Conservation (phyloP, 2,113 vertebrate genomes). For the Anhinga anhinga region DNA sequence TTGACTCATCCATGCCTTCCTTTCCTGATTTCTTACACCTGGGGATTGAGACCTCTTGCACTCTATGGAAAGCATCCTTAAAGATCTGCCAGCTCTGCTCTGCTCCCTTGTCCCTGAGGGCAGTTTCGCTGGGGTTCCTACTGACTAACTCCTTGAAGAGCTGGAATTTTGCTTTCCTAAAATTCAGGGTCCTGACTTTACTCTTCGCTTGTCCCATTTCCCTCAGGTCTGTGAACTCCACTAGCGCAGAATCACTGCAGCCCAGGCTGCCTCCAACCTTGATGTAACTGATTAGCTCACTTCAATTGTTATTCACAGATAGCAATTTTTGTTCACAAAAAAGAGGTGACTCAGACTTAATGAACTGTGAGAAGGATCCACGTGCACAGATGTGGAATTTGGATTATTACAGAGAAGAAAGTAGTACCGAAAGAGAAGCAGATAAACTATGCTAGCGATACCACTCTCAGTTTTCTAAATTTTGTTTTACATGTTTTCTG, state of each 20-base stretch:
- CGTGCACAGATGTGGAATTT: not conserved
- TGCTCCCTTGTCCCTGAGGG: not conserved
- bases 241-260: not conserved
- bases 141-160: not conserved
- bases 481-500: not conserved
- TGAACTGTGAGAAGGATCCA: not conserved
- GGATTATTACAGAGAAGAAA: not conserved
- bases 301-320: not conserved
- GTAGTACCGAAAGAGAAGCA: not conserved
- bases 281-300: not conserved
- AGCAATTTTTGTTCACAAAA: not conserved
- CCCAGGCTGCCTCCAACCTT: not conserved
- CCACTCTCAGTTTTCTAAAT: not conserved
- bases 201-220: not conserved
- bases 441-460: not conserved
- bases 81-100: not conserved
- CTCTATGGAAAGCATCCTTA: not conserved
- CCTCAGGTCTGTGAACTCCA: not conserved
- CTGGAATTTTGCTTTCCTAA: not conserved
- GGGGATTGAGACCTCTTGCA: accelerated
- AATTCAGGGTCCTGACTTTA: not conserved
- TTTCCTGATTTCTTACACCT: not conserved
- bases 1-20: not conserved
- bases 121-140: not conserved
- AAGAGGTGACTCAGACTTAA: not conserved